Conservation (phyloP, 1,140 invertebrate genomes). For the Armadillidium nasatum region DNA sequence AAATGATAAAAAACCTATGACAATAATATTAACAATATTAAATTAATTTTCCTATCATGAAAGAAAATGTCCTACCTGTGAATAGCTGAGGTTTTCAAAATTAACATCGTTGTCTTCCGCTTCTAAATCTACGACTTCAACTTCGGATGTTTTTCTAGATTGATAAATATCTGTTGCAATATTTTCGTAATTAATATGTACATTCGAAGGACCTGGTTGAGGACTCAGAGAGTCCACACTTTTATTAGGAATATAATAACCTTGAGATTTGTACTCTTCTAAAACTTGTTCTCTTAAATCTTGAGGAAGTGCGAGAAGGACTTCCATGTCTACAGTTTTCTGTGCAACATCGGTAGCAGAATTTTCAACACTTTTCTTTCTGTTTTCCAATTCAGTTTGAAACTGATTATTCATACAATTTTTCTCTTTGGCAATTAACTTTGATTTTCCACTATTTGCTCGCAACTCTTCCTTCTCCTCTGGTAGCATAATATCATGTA, state of each 20-base stretch:
- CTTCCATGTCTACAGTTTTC: constrained; percentile 33
- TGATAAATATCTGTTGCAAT: too few relatives aligned
- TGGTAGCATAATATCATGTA: too few relatives aligned
- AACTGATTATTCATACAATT: too few relatives aligned
- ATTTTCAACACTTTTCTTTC: background rate
- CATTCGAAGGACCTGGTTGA: background rate
- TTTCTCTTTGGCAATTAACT: too few relatives aligned
- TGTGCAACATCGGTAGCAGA: background rate
- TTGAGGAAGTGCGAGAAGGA: constrained; percentile 34
- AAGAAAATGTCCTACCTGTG: background rate
- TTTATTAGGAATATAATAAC: constrained; percentile 30
- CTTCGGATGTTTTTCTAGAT: background rate
- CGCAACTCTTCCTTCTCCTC: too few relatives aligned
- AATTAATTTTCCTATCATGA: too few relatives aligned
- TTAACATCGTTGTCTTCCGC: background rate
- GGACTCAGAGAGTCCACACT: background rate
- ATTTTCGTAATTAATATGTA: background rate
- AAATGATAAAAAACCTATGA: too few relatives aligned
- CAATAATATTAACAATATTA: too few relatives aligned
- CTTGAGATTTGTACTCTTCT: constrained; percentile 36
- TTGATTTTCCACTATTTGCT: too few relatives aligned
- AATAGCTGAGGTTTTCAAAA: background rate
- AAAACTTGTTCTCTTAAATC: constrained; percentile 38
- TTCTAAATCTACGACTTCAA: background rate
- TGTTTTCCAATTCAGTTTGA: background rate